Conservation (phyloP, 2,113 vertebrate genomes). For the Plestiodon gilberti region DNA sequence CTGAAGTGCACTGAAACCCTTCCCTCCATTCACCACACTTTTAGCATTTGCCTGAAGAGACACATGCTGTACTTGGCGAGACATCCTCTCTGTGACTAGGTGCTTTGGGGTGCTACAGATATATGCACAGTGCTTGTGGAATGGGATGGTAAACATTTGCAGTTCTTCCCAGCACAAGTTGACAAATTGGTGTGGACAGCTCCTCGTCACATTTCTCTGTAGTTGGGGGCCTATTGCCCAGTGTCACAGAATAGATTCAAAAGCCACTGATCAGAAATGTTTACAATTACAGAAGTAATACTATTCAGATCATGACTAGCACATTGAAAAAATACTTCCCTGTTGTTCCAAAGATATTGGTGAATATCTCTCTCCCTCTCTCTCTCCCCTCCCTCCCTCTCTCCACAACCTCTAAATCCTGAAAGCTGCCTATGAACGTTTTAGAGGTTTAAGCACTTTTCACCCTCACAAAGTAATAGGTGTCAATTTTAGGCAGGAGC, state of each 20-base stretch:
- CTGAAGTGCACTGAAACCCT: too few species aligned
- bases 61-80: too few species aligned
- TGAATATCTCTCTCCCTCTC: too few species aligned
- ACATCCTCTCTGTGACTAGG: too few species aligned
- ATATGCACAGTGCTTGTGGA: neutral
- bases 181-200: neutral
- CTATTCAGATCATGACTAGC: neutral
- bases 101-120: too few species aligned
- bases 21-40: too few species aligned
- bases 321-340: too few species aligned
- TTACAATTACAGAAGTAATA: neutral
- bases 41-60: too few species aligned
- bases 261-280: neutral
- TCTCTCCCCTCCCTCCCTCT: too few species aligned
- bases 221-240: neutral
- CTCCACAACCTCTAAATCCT: too few species aligned
- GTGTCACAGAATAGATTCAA: neutral
- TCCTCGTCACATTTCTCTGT: neutral
- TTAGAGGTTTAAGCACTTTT: neutral
- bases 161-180: neutral
- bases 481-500: neutral
- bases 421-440: neutral
- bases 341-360: too few species aligned
- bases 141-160: neutral
- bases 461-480: neutral